Percentiles rank a stretch among this genome's conserved stretches.
Conservation (phyloP, 2,888 invertebrate species). For the Euproctis similis region DNA sequence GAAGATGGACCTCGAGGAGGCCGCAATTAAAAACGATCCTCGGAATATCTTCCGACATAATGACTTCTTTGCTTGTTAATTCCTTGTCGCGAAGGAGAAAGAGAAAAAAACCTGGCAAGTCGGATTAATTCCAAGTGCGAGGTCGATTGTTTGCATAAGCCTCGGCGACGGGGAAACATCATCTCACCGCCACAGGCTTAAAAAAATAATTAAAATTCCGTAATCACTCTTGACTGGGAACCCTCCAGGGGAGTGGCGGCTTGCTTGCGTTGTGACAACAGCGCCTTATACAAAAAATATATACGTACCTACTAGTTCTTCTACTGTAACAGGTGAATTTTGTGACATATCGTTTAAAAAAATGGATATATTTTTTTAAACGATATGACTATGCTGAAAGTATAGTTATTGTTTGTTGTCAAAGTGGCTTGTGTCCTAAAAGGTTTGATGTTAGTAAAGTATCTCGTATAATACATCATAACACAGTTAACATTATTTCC, state of each 20-base stretch:
- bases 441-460: too few relatives aligned
- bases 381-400: too few relatives aligned
- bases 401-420: too few relatives aligned
- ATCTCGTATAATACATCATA: too few relatives aligned
- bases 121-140: conserved; percentile 76
- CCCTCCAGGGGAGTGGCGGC: conserved; percentile 43
- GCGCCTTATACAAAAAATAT: conserved; percentile 34
- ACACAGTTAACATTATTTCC: too few relatives aligned
- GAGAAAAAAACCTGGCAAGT: conserved; percentile 64
- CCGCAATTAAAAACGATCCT: conserved; percentile 73
- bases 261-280: conserved; percentile 39
- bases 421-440: too few relatives aligned
- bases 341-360: too few relatives aligned
- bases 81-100: conserved; percentile 73
- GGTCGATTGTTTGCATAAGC: conserved; percentile 76
- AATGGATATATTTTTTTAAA: too few relatives aligned
- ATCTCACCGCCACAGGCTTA: conserved; percentile 74
- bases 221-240: conserved; percentile 74
- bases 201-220: conserved; percentile 77
- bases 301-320: too few relatives aligned
- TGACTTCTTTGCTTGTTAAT: conserved; percentile 77
- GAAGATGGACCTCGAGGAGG: conserved; percentile 61
- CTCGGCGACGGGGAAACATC: conserved; percentile 67
- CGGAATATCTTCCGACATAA: conserved; percentile 73
- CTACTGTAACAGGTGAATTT: too few relatives aligned